Base-by-base conservation (phyloP, 2,888 invertebrate species). In the Criorhina ranunculi region DNA sequence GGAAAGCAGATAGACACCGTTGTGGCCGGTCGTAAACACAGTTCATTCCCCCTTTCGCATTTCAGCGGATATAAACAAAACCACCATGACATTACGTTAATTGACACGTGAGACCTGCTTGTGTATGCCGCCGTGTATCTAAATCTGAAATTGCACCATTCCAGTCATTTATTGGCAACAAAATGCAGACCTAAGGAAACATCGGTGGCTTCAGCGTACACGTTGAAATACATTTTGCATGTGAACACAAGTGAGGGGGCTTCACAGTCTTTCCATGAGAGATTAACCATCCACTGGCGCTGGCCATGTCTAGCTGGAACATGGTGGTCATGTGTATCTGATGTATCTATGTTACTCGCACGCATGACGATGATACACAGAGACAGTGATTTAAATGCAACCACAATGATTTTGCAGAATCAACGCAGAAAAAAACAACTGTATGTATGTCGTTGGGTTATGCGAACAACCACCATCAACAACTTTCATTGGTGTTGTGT, bases 31-130 rank as follows among this genome's bases (percentile, higher is more conserved):
- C 44, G 11, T 24, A 44, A 33, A 31, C 33, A 55, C 64, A 81
- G 81, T 76, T 81, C 81, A 76, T 76, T 81, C 70, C 29, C 67
- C 76, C 46, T 33, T 44, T 24, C 11, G 51, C 42, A 59, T 11
- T 70, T 64, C 42, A 64, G 37, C 81, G 69, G 64, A 80, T 80
- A 67, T 73, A 60, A 80, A 80, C 67, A 44, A 66, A 73, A 67
- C 73, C 73, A 24, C 81, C 76, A 70, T 81, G 69, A 76, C 69
- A 81, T 76, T 70, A 73, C 60, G 60, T 67, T 73, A 80, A 60
- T 67, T 80, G 73, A 73, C 73, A 80, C 79, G 66, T 73, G 73
- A 80, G 60, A 80, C 59, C 60, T 44, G 67, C 49, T 51, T 29
- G 35, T 35, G 35, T 17, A 42, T 33, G 49, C 57, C 31, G 31